Base-by-base conservation (phyloP, 2,113 vertebrate genomes). In the Petrocephalus zakoni region DNA sequence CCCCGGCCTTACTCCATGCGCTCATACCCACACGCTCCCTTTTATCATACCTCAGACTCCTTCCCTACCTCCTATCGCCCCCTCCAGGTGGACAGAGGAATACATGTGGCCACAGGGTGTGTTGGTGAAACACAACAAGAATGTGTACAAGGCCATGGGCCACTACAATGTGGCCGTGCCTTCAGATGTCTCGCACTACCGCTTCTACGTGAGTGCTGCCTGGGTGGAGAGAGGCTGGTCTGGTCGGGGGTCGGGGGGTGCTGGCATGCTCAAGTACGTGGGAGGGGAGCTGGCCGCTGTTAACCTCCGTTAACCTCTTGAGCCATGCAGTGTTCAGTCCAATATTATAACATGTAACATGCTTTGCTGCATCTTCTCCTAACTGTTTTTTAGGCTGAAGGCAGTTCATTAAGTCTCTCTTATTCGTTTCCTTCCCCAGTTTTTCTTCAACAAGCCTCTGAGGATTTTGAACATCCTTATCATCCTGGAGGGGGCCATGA, bases 21-120 rank as follows among this genome's bases (percentile, higher is more conserved):
- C 21, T n/a, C 8, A 47, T 83, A 3, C 42, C 37, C 46, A 49
- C 37, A 11, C 9, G 78, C 19, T 83, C 34, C 42, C 7, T 5
- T 46, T 10, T 19, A 13, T 46, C n/a, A 29, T 8, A 11, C 52
- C 1, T 49, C 22, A 46, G 34, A 37, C 11, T 22, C 29, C 78
- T 34, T 34, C n/a, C 47, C 17, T 87, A 17, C 2, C 85, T 22
- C 2, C 47, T 58, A 46, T 25, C 10, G 86, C 34, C 84, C 87
- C 11, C 88, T 89, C 49, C 94, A 99, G 98, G 94, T 99, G 98
- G 98, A 99, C 98, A 0, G 98, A 99, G 90, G 98, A 99, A 89
- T 99, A 97, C 93, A 99, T 97, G 97, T 99, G 98, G 98, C 98
- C 98, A 0, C 98, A 99, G 92, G 98, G 98, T 0, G 98, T 99